A percentile compares a stretch with the other conserved stretches of the same genome.
phyloP scores from a whole-genome alignment of 2,113 vertebrate species.

The Panthera leo region DNA sequence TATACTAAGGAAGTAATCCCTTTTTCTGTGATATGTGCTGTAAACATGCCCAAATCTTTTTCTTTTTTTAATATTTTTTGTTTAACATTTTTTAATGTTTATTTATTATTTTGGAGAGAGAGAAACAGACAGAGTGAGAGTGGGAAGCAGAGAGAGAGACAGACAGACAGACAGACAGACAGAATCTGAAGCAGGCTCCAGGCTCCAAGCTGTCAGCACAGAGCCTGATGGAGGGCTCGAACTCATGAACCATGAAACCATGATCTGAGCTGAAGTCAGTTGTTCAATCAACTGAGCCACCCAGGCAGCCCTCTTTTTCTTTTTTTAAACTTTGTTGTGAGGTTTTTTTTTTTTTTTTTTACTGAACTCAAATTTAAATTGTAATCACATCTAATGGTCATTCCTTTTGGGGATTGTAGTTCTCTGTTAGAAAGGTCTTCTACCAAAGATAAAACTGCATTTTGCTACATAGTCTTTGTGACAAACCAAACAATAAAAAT shows the following conservation, averaged over 20 bases:
- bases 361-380: slow-evolving; percentile 16
- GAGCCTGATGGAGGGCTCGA: no score
- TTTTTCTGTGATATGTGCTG: neutral
- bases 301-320: neutral
- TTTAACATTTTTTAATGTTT: neutral
- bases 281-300: no score
- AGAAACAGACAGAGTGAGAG: no score
- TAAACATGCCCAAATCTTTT: neutral
- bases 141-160: no score
- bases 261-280: no score
- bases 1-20: neutral
- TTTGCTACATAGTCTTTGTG: slow-evolving; percentile 19
- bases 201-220: no score
- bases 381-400: neutral
- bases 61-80: neutral
- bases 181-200: no score
- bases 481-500: slow-evolving; percentile 23
- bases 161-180: no score
- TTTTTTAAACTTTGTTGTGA: neutral
- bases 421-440: neutral
- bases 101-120: neutral
- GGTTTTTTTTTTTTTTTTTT: neutral
- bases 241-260: no score
- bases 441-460: neutral
- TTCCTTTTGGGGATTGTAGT: neutral